Evolutionary conservation across 2,888 invertebrate species (phyloP), one percentile per base, ranked within the genome.

Genomic region (Agrotis segetum): DNA sequence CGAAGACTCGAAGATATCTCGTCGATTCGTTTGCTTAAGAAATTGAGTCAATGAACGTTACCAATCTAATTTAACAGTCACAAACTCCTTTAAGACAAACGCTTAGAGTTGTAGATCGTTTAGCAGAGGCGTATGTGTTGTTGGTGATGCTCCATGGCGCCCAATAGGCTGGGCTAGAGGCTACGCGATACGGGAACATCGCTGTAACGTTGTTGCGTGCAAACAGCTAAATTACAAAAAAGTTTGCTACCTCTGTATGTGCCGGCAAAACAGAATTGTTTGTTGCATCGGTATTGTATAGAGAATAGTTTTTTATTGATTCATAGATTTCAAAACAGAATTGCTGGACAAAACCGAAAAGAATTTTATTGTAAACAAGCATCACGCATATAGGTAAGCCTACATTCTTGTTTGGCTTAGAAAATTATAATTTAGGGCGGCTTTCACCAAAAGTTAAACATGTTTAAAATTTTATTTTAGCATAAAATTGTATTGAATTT

Each of bases 11-110:
- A 79, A 72, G 63, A 79, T 84, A 84, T 84, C 79, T 62, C 77
- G 78, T 77, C 87, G 83, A 85, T 86, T 85, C 88, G 88, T 89
- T 89, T 89, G 89, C 85, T 84, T 85, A 89, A 89, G 88, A 89
- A 88, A 89, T 89, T 89, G 89, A 89, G 85, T 87, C 89, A 88
- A 89, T 88, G 89, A 89, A 83, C 81, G 69, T 34, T 67, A 58
- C 89, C 74, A 84, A 74, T 3, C 50, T 82, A 59, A 6, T 14
- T 66, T 19, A 61, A 16, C 84, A 47, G 14, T n/a, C 52, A 0
- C 0, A 5, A 17, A 19, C 50, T 29, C 55, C 65, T 59, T 82
- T n/a, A 6, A 47, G 50, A 0, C 0, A 1, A 3, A 17, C 11
- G 0, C 0, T 0, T 68, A 79, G 66, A 71, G 76, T 74, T 58